A percentile compares a stretch with the other conserved stretches of the same genome.
Evolutionary conservation across 2,113 vertebrate species (phyloP).

Genomic region (Gobio gobio): DNA sequence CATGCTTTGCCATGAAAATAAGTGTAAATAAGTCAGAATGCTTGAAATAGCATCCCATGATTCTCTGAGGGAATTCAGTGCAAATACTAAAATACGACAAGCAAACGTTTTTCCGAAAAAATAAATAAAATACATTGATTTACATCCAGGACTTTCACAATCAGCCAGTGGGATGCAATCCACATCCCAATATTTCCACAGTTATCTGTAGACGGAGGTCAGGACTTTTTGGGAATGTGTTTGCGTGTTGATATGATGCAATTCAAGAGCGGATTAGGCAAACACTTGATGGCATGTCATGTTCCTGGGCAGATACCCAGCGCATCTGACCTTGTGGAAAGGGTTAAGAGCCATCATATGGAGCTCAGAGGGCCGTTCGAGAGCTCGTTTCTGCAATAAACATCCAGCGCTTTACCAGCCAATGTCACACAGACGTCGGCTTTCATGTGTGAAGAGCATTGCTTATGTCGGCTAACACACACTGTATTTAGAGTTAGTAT

Average conservation of each 20-base stretch:
- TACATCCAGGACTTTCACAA: background rate
- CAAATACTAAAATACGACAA: background rate
- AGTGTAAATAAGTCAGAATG: too few species aligned
- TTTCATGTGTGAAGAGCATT: conserved; percentile 37
- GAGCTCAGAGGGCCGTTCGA: conserved; percentile 22
- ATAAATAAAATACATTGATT: background rate
- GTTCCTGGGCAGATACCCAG: conserved; percentile 45
- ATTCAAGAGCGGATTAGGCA: conserved; percentile 58
- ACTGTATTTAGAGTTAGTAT: background rate
- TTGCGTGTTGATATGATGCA: conserved; percentile 56
- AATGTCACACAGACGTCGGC: conserved; percentile 45
- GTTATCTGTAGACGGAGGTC: conserved; percentile 32
- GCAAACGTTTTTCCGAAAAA: background rate
- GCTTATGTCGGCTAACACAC: background rate
- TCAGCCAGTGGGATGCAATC: conserved; percentile 3
- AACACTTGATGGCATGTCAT: conserved; percentile 41
- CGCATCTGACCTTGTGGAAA: conserved; percentile 35
- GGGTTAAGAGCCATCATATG: conserved; percentile 18
- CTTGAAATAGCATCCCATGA: background rate
- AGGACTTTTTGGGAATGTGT: conserved; percentile 54
- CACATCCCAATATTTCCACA: conserved; percentile 15
- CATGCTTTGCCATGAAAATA: too few species aligned
- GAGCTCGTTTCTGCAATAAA: conserved; percentile 49
- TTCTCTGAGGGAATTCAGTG: background rate
- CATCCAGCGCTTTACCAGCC: conserved; percentile 8